Base-by-base conservation (phyloP, 2,797 vertebrate species). In the Amphiprion clarkii region DNA sequence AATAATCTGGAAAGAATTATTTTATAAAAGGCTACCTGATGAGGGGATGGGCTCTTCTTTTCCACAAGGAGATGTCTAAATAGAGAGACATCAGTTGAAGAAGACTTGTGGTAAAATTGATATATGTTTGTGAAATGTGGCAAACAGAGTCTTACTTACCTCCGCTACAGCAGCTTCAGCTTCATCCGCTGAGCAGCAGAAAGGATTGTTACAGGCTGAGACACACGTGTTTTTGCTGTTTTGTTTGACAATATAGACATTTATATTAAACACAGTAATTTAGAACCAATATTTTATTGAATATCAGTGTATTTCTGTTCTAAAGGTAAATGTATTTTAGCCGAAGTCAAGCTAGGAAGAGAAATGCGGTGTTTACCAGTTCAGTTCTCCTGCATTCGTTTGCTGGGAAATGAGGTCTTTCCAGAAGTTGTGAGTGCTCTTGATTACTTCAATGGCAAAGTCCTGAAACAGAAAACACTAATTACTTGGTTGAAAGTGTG, bases 371-470 rank as follows among this genome's bases (percentile, higher is more conserved):
- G 70, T 93, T 92, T 90, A 99, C 98, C 98, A 99, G 90, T 91
- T 96, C 62, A 99, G 95, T 85, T 94, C 96, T 74, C 96, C 96
- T 60, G 94, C 91, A 0, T 88, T 90, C 1, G 91, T 74, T 74
- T 96, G 84, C 82, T 98, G 95, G 5, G 89, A 94, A 79, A 99
- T 83, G 21, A 99, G 94, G 51, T 92, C 94, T 89, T 96, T 97
- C 98, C 98, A 99, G 84, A 95, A 95, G 14, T 87, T 91, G 14
- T 99, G 96, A 56, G 98, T 99, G 78, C 81, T 90, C 92, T 96
- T 96, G 86, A 99, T 97, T 31, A 96, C 58, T 1, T 96, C 87
- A 85, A 95, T 55, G 1, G 98, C 97, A 95, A 99, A 99, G 64
- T 96, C 95, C 98, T 99, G 48, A 69, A 92, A 90, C 11, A 73